Conservation (phyloP, 2,797 vertebrate species). For the Halcyon leucocephala region DNA sequence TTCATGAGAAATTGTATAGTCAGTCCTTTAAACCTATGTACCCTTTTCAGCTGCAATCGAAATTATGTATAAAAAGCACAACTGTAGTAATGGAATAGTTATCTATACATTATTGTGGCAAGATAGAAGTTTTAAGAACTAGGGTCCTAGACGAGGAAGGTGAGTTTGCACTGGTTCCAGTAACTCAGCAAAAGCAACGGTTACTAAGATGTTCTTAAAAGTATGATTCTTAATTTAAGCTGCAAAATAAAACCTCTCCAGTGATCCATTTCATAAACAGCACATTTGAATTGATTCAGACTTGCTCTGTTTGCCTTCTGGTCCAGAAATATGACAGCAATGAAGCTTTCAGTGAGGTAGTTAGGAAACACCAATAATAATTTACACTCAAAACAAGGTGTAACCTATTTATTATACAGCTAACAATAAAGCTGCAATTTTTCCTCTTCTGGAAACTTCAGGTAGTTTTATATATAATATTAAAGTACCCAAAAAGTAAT, state of each 20-base stretch:
- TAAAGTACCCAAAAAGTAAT: not conserved
- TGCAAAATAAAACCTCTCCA: not conserved
- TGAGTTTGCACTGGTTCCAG: not conserved
- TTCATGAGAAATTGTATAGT: not conserved
- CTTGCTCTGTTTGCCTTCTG: not conserved
- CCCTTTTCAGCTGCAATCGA: not conserved
- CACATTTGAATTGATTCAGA: not conserved
- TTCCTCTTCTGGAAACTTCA: not conserved
- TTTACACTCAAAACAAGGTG: not conserved
- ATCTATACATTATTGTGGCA: not conserved
- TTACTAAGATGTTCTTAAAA: not conserved
- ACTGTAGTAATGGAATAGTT: not conserved
- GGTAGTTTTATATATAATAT: not conserved
- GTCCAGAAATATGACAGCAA: not conserved
- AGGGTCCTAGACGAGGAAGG: not conserved
- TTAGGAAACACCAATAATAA: not conserved
- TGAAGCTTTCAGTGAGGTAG: not conserved
- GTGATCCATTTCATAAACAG: not conserved
- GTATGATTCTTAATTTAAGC: not conserved
- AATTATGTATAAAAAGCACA: not conserved
- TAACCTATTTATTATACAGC: not conserved
- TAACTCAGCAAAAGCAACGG: not conserved
- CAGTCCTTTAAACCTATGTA: not conserved
- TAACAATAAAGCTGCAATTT: not conserved
- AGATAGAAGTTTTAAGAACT: not conserved